phyloP scores from a whole-genome alignment of 1,140 invertebrate species.

The Yoshiicerus persimilis region DNA sequence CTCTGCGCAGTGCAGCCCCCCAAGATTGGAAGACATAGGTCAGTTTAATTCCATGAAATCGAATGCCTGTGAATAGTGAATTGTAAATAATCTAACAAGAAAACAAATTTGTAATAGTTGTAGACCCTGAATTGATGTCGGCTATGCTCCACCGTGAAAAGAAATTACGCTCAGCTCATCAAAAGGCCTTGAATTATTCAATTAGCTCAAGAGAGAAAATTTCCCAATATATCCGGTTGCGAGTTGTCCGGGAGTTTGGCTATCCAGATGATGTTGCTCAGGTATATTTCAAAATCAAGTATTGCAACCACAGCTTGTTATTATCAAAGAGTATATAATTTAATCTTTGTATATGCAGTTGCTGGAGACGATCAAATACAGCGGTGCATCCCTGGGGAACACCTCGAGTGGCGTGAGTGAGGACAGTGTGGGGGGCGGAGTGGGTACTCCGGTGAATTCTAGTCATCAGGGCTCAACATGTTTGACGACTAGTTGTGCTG shows the following conservation, averaged over 20 bases:
- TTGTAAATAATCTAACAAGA: not conserved
- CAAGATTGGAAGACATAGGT: not conserved
- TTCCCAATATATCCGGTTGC: conserved; percentile 71
- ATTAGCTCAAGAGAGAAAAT: conserved; percentile 30
- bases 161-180: conserved; percentile 73
- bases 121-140: conserved; percentile 71
- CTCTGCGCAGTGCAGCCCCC: not conserved
- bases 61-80: too few species aligned
- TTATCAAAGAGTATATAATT: too few species aligned
- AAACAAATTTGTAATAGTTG: conserved; percentile 59
- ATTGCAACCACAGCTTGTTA: not conserved
- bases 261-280: conserved; percentile 88
- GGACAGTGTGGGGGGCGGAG: not conserved
- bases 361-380: not conserved
- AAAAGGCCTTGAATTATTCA: conserved; percentile 21
- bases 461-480: not conserved
- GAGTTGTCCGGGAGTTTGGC: conserved; percentile 91
- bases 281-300: conserved; percentile 54
- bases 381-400: not conserved
- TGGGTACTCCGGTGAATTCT: not conserved
- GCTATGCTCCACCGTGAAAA: conserved; percentile 83
- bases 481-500: not conserved
- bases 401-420: not conserved
- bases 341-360: not conserved
- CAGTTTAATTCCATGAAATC: too few species aligned